Evolutionary conservation across 2,888 invertebrate species (phyloP).

Genomic region (Apodemia zela): DNA sequence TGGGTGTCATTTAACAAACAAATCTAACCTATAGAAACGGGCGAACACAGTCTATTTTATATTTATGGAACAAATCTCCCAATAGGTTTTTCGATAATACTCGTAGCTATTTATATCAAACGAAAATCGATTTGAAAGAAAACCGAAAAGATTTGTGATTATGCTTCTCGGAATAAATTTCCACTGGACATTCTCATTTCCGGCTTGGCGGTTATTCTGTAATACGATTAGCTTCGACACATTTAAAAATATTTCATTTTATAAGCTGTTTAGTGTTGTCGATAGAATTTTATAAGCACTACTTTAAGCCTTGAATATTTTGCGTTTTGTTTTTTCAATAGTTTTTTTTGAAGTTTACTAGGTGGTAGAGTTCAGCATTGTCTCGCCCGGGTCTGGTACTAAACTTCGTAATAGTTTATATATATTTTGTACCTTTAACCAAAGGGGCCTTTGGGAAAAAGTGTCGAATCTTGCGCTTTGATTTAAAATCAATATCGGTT

Average conservation of each 20-base stretch:
- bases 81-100: conserved; percentile 9
- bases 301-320: background rate
- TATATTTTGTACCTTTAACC: too few relatives aligned
- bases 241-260: conserved; percentile 13
- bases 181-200: conserved; percentile 43
- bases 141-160: conserved; percentile 38
- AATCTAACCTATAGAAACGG: too few relatives aligned
- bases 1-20: too few relatives aligned
- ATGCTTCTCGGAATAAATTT: conserved; percentile 41
- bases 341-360: too few relatives aligned
- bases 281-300: background rate
- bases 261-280: background rate
- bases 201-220: conserved; percentile 29
- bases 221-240: conserved; percentile 21
- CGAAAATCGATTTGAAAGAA: conserved; percentile 1
- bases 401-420: too few relatives aligned
- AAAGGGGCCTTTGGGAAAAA: too few relatives aligned
- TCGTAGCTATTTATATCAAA: conserved; percentile 1
- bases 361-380: too few relatives aligned
- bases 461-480: too few relatives aligned
- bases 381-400: too few relatives aligned
- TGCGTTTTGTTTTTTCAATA: background rate
- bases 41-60: too few relatives aligned
- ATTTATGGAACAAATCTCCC: background rate
- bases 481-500: too few relatives aligned